Conservation (phyloP, 30 jellyfish, hydroid and myxozoan species). For the Catostylus mosaicus region DNA sequence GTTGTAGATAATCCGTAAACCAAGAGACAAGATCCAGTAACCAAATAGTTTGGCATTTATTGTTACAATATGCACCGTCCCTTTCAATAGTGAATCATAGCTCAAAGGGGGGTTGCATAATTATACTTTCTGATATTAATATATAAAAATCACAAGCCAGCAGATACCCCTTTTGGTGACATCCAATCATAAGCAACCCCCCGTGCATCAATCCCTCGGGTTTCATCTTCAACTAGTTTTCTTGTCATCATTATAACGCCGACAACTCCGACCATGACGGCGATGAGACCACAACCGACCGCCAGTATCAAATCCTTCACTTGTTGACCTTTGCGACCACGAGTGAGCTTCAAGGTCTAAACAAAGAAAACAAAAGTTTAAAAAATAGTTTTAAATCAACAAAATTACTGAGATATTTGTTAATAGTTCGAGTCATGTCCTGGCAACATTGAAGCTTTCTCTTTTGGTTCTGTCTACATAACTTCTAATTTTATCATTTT, state of each 20-base stretch:
- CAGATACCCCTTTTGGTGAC: conserved; percentile 48
- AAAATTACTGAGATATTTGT: too few species aligned
- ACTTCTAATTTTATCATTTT: too few species aligned
- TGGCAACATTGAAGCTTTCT: too few species aligned
- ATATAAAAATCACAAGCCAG: conserved; percentile 35
- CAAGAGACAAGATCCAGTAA: too few species aligned
- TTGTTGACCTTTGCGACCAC: conserved; percentile 50
- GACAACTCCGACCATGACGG: conserved; percentile 89
- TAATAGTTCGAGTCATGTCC: too few species aligned
- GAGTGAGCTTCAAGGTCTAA: conserved; percentile 25
- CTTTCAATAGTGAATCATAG: too few species aligned
- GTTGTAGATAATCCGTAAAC: too few species aligned
- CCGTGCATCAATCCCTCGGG: conserved; percentile 15
- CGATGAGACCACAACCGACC: conserved; percentile 88
- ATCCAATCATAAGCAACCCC: conserved; percentile 68
- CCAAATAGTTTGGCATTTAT: too few species aligned
- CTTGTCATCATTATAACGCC: conserved; percentile 96
- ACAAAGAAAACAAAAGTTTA: background rate
- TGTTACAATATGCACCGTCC: too few species aligned
- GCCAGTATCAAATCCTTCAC: conserved; percentile 82
- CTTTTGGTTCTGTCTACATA: too few species aligned
- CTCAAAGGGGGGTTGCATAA: background rate
- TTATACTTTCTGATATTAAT: too few species aligned
- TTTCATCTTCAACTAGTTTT: conserved; percentile 87
- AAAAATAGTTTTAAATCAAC: too few species aligned